Conservation (phyloP, 1,140 invertebrate species). For the Eufriesea mexicana region DNA sequence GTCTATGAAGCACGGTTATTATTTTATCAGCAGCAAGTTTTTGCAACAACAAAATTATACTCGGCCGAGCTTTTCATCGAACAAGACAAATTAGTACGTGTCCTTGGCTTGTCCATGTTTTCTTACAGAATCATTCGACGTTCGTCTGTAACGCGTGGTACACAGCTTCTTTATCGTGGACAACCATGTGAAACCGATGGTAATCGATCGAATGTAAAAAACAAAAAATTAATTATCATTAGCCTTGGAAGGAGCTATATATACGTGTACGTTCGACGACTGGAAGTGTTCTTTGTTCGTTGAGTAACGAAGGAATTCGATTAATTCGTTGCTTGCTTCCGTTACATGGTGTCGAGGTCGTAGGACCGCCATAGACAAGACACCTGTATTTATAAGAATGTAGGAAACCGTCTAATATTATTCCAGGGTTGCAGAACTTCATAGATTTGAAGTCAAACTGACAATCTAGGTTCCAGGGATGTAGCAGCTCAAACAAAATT, state of each 20-base stretch:
- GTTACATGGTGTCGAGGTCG: no score
- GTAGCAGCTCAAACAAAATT: no score
- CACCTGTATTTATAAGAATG: no score
- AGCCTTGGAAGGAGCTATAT: neutral
- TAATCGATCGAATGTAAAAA: neutral
- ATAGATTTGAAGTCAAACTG: no score
- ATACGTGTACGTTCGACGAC: neutral
- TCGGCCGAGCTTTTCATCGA: neutral
- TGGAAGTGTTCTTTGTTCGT: neutral
- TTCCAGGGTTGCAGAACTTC: no score
- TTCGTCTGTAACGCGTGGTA: neutral
- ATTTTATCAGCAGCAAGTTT: neutral
- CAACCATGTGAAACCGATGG: conserved; percentile 1
- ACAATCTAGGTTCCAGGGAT: no score
- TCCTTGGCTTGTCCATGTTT: neutral
- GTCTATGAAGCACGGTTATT: neutral
- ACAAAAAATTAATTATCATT: conserved; percentile 5
- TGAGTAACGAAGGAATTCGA: neutral
- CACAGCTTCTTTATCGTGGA: neutral
- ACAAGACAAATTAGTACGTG: conserved; percentile 2
- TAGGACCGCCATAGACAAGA: no score
- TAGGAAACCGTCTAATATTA: no score
- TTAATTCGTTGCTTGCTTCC: neutral
- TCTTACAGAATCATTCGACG: neutral
- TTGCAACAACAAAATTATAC: neutral